Evolutionary conservation across 2,113 vertebrate genomes (phyloP), one percentile per base, ranked within the genome.

Genomic region (Argyrosomus japonicus): DNA sequence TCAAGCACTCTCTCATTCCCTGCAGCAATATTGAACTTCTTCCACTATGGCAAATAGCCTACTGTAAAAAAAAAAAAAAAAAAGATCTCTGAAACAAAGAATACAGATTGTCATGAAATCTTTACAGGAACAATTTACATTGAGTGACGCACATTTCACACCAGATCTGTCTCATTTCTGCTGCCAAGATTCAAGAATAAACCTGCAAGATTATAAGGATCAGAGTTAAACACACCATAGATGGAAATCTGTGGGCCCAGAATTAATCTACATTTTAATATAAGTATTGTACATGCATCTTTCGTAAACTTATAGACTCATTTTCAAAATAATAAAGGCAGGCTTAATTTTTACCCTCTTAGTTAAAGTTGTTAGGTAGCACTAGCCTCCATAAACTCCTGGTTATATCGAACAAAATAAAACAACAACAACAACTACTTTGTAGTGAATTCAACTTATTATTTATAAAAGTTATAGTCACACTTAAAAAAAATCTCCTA

Each of bases 31-130:
- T 58, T 77, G 72, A 88, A 79, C 82, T 54, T 62, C 68, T 63
- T 64, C 57, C 72, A 69, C 72, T 9, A 36, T 3, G 0, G 56
- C 21, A 48, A 69, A 72, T 11, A 32, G 29, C 29, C 29, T 32
- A 63, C 64, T 56, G 63, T 1, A 61, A 6, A 0, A 0, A 40
- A 0, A 32, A 43, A 54, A 6, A 0, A 0, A 40, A 0, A 32
- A 50, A 63, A 63, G 17, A 60, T 50, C 56, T 68, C 40, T 27
- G 25, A 57, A 67, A 84, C 17, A 61, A 62, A 21, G 51, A 18
- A 18, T 18, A 17, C 36, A 65, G 27, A 57, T 25, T 68, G 6
- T 68, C 11, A 6, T 65, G 32, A 65, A 65, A 48, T 62, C 43
- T 54, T 68, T 11, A 73, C 47, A 51, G 19, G 48, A 72, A n/a